Conservation (phyloP, 2,888 invertebrate species). For the Lasioglossum leucozonium region DNA sequence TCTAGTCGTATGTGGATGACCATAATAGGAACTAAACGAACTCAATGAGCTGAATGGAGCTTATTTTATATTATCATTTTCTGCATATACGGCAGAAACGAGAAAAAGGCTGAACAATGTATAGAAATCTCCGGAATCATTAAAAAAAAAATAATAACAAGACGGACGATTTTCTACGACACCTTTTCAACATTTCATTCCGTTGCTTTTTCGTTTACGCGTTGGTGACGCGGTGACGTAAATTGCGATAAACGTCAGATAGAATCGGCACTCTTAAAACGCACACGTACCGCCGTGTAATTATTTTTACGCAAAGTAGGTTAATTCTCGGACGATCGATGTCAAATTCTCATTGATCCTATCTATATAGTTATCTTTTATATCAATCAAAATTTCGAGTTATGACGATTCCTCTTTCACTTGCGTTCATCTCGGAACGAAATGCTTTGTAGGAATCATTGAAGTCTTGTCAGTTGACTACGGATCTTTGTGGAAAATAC, state of each 20-base stretch:
- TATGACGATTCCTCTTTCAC: not conserved
- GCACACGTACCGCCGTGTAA: not conserved
- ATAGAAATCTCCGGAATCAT: not conserved
- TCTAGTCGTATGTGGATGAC: not conserved
- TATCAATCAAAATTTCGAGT: not conserved
- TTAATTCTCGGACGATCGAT: not conserved
- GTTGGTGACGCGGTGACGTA: not conserved
- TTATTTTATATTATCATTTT: too few relatives aligned
- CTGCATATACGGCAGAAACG: too few relatives aligned
- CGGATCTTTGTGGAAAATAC: not conserved
- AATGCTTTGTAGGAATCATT: not conserved
- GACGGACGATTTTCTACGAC: not conserved
- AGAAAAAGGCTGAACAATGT: not conserved
- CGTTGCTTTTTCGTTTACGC: not conserved
- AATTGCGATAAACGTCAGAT: not conserved
- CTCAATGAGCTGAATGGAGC: too few relatives aligned
- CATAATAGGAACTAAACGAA: not conserved
- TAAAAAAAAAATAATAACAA: not conserved
- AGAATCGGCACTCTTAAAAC: not conserved
- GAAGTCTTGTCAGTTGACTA: not conserved
- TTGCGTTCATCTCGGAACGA: not conserved
- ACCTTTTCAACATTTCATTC: not conserved
- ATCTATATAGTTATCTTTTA: too few relatives aligned
- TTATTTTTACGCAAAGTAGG: not conserved
- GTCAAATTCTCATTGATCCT: constrained; percentile 1